These are phyloP conservation scores for Stegodyphus mimosarum DNA, from an alignment of 1,140 invertebrate genomes.

Conservation along the genomic window DNA sequence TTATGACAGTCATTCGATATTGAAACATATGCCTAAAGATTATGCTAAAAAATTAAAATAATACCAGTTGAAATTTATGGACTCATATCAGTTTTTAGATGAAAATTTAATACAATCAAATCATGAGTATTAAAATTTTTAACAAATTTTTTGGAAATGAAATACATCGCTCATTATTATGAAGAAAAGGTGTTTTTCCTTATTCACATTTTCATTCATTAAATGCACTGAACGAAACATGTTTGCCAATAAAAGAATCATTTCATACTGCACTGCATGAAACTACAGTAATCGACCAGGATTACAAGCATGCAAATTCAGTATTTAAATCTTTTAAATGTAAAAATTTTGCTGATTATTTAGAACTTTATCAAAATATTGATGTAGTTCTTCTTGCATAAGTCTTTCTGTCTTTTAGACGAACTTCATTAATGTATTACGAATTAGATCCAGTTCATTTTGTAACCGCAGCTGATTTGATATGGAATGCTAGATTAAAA, in stretches of 20 bases:
- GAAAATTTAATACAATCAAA: background rate
- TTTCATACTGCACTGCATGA: background rate
- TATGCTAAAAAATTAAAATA: background rate
- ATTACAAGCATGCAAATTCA: background rate
- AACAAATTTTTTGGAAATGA: conserved; percentile 11
- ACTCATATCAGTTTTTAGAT: conserved; percentile 26
- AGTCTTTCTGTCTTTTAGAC: background rate
- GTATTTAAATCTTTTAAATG: background rate
- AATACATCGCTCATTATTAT: background rate
- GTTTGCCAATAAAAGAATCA: background rate
- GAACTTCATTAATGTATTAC: background rate
- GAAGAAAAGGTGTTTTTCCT: background rate
- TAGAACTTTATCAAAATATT: background rate
- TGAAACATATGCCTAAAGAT: conserved; percentile 22
- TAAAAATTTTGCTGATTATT: no score
- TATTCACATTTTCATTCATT: background rate
- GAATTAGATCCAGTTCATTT: background rate
- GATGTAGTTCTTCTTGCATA: background rate
- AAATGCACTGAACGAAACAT: background rate
- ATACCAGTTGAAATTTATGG: conserved; percentile 18
- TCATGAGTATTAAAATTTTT: conserved; percentile 22
- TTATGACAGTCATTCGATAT: background rate
- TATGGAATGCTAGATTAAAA: conserved; percentile 6
- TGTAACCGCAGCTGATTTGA: background rate
- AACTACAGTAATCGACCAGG: background rate